Conservation (phyloP, 2,113 vertebrate species). For the Capreolus pygargus region DNA sequence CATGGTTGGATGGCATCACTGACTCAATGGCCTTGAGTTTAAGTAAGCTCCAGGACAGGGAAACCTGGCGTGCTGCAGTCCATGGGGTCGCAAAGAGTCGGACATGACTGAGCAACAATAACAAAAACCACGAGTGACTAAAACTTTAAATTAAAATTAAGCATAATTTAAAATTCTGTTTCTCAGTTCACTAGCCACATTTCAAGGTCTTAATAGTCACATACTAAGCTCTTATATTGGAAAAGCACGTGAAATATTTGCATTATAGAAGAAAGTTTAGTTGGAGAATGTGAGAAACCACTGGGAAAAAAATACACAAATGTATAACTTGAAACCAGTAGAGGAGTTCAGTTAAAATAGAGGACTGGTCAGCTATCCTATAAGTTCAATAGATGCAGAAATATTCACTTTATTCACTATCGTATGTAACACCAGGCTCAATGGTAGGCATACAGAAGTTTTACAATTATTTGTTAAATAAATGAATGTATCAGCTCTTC, state of each 20-base stretch:
- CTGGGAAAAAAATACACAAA: neutral
- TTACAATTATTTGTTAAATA: neutral
- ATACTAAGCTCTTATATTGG: neutral
- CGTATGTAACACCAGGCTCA: neutral
- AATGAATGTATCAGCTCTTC: neutral
- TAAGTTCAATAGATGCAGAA: neutral
- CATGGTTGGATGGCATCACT: neutral
- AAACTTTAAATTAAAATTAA: conserved; percentile 3
- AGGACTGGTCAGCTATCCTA: neutral
- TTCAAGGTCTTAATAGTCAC: neutral
- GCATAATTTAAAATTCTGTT: neutral
- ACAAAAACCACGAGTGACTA: neutral
- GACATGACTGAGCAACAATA: neutral
- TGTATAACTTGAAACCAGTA: neutral
- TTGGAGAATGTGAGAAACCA: neutral
- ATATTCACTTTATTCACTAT: neutral
- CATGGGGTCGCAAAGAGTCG: neutral
- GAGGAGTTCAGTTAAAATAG: neutral
- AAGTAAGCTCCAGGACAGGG: neutral
- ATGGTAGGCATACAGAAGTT: neutral
- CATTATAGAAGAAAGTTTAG: neutral
- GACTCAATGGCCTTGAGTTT: neutral
- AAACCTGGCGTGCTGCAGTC: neutral
- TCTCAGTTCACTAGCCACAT: neutral
- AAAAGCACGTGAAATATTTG: neutral